Base-by-base conservation (phyloP, 2,888 invertebrate species). In the Tetanocera ferruginea region DNA sequence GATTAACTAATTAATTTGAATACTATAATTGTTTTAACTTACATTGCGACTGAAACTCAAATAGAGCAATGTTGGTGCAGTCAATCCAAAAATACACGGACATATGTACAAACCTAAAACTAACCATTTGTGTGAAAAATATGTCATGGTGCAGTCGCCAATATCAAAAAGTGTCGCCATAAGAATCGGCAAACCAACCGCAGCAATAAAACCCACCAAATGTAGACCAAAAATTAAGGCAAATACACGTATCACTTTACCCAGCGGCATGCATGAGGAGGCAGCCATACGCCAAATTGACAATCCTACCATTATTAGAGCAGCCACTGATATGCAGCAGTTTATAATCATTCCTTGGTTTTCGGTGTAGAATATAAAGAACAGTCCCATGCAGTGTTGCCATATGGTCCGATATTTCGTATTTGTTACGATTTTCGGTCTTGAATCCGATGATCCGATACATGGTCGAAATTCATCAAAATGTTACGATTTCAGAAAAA, bases 291-390 rank as follows among this genome's bases (percentile, higher is more conserved):
- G 82, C 82, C 85, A 83, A 5, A 89, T 73, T 0, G 86, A 88
- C 34, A 86, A 67, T 3, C 78, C 76, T 2, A 89, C 84, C 0
- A 87, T 76, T 3, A 86, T 80, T 0, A 92, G 86, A 11, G 89
- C 78, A 6, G 88, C 64, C 0, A 88, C 72, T 0, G 90, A 90
- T 0, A 91, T 74, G 8, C 90, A 55, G 0, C 85, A 86, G 4
- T 91, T 87, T 0, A 90, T 43, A 0, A 89, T 83, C 51, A 90
- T 86, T 0, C 91, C 91, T 0, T 85, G 86, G 0, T 85, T 80
- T 78, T 91, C 89, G 0, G 93, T 91, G 84, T 95, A 95, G 66
- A 90, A 90, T 0, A 96, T 86, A 85, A 95, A 90, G 85, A 93
- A 93, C 76, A 92, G 84, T 34, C 95, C 94, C n/a, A n/a, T n/a